A percentile compares a stretch with the other conserved stretches of the same genome.
Evolutionary conservation across 2,888 invertebrate species (phyloP).

Genomic region (Caenorhabditis sp.): DNA sequence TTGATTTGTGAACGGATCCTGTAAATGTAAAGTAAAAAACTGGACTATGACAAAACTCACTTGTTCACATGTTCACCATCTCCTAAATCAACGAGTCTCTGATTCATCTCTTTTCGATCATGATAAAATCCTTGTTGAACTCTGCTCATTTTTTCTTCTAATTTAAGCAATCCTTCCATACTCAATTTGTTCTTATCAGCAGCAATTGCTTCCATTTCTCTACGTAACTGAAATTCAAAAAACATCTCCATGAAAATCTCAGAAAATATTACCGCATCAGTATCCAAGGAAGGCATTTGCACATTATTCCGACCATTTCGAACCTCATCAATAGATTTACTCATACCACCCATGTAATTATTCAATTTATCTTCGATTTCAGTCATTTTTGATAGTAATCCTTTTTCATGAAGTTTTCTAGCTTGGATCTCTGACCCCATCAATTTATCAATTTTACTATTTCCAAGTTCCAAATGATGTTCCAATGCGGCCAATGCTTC

Average conservation of each 20-base stretch:
- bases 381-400: constrained; percentile 62
- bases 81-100: constrained; percentile 34
- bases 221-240: constrained; percentile 56
- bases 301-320: constrained; percentile 60
- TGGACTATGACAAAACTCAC: constrained; percentile 5
- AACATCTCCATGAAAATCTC: not conserved
- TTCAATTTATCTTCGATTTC: constrained; percentile 64
- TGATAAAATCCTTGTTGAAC: constrained; percentile 62
- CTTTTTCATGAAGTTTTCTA: constrained; percentile 69
- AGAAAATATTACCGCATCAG: constrained; percentile 59
- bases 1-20: constrained; percentile 55
- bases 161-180: constrained; percentile 69
- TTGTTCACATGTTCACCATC: constrained; percentile 44
- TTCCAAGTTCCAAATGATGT: constrained; percentile 66
- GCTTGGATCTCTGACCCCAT: constrained; percentile 53
- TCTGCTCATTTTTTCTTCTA: constrained; percentile 69
- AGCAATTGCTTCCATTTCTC: constrained; percentile 70
- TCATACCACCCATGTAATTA: constrained; percentile 58
- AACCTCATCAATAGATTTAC: constrained; percentile 66
- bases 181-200: constrained; percentile 70
- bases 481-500: constrained; percentile 68
- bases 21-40: not conserved
- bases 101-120: constrained; percentile 45
- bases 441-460: constrained; percentile 67
- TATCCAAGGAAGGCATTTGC: constrained; percentile 63